Evolutionary conservation across 2,113 vertebrate genomes (phyloP).

Genomic region (Brachyhypopomus gauderio): DNA sequence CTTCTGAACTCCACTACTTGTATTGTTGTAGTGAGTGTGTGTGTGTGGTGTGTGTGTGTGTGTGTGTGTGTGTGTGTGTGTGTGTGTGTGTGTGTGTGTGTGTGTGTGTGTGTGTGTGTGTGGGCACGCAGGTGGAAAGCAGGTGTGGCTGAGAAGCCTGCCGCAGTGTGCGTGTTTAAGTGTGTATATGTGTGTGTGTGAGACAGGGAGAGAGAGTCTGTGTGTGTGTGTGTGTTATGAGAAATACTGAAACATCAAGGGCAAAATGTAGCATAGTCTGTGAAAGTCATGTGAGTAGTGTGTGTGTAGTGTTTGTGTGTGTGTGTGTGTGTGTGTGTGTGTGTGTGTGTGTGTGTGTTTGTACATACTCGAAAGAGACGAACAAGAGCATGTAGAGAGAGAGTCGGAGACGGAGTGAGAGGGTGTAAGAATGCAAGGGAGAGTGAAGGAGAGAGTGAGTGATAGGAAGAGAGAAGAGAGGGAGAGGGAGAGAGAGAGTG

Average conservation of each 20-base stretch:
- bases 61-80: constrained; percentile 24
- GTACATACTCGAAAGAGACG: no score
- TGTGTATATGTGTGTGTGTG: background rate
- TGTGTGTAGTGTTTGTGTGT: no score
- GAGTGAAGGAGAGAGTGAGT: background rate
- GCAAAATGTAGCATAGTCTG: background rate
- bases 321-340: constrained; percentile 40
- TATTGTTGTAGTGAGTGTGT: constrained; percentile 15
- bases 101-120: constrained; percentile 28
- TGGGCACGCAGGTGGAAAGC: constrained; percentile 66
- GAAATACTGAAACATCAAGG: background rate
- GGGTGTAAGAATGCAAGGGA: background rate
- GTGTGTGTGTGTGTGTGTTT: no score
- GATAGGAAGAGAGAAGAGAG: background rate
- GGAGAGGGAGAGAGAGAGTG: constrained; percentile 8
- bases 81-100: constrained; percentile 23
- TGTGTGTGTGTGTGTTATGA: constrained; percentile 35
- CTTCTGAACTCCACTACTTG: background rate
- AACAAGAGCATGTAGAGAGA: background rate
- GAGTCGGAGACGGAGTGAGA: background rate
- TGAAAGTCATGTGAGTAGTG: no score
- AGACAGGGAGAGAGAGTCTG: constrained; percentile 36
- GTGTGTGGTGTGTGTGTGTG: constrained; percentile 23
- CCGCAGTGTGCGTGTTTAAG: constrained; percentile 55
- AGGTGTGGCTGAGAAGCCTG: constrained; percentile 70